Evolutionary conservation across 2,113 vertebrate genomes (phyloP), one percentile per base, ranked within the genome.

Genomic region (Neotragus pygmaeus): DNA sequence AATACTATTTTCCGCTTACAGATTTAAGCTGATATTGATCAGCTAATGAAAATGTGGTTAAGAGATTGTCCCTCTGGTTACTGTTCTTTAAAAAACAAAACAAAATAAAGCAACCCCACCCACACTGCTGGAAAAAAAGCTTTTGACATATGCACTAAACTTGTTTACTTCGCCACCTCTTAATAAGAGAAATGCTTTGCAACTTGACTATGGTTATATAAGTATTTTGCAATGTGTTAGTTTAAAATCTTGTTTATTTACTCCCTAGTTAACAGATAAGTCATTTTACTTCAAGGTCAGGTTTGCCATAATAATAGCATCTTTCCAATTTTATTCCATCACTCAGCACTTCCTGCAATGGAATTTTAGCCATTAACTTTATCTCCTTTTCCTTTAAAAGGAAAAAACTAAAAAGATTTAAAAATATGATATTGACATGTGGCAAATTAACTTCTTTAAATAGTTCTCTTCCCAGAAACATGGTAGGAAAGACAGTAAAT

Each of bases 101-200:
- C 15, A 94, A 90, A 94, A 97, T 60, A 94, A 92, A 96, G 39
- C 55, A 96, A 95, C 88, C 84, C 91, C 83, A 97, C 88, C 86
- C 98, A 96, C 57, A 73, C 93, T 96, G 90, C 95, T 92, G 84
- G 57, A 7, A 93, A 97, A 97, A 94, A 78, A 93, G 27, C 17
- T 45, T 90, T 84, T 60, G 75, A 96, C 73, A 62, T 16, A 45
- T 0, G 2, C 30, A 86, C 25, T 92, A 77, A 93, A 94, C 90
- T 88, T 81, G 75, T 98, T 97, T 93, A 51, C 78, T 17, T 51
- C 81, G 19, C 82, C 45, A 77, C 33, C 66, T 78, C 91, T 62
- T 97, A 94, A 17, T 92, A 58, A 51, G 4, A 64, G 75, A 95
- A 98, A 97, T 21, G 14, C 13, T 83, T 5, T 0, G 0, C 45